Evolutionary conservation across 2,797 vertebrate genomes (phyloP).

Genomic region (Babyrousa celebensis): DNA sequence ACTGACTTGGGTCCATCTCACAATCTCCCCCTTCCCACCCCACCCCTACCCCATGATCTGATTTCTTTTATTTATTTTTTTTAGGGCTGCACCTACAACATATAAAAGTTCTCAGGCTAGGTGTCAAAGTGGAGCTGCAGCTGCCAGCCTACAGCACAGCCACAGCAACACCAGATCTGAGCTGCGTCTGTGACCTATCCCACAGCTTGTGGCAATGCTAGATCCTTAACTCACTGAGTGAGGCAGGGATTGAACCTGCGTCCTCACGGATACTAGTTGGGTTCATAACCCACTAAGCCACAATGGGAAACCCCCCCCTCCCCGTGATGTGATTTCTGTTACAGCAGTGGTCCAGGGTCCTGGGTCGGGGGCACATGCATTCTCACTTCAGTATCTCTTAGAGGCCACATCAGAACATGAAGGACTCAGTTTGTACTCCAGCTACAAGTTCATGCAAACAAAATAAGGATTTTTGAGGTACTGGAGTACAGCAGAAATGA

Average conservation of each 20-base stretch:
- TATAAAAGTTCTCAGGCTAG: too few species aligned
- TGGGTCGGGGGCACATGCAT: background rate
- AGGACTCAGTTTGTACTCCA: background rate
- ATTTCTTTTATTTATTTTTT: background rate
- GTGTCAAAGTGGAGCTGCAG: too few species aligned
- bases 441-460: background rate
- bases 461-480: background rate
- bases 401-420: background rate
- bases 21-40: background rate
- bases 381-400: background rate
- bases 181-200: too few species aligned
- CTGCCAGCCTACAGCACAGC: too few species aligned
- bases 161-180: too few species aligned
- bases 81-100: too few species aligned
- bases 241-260: too few species aligned
- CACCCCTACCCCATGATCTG: background rate
- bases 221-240: too few species aligned
- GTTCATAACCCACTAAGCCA: too few species aligned
- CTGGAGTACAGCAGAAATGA: background rate
- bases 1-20: background rate
- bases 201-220: too few species aligned
- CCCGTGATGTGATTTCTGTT: background rate
- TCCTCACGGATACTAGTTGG: too few species aligned
- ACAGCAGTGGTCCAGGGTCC: accelerated
- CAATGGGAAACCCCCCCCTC: too few species aligned